These are phyloP conservation scores for Timandra comae DNA, from an alignment of 2,888 invertebrate species.

Conservation along the genomic window DNA sequence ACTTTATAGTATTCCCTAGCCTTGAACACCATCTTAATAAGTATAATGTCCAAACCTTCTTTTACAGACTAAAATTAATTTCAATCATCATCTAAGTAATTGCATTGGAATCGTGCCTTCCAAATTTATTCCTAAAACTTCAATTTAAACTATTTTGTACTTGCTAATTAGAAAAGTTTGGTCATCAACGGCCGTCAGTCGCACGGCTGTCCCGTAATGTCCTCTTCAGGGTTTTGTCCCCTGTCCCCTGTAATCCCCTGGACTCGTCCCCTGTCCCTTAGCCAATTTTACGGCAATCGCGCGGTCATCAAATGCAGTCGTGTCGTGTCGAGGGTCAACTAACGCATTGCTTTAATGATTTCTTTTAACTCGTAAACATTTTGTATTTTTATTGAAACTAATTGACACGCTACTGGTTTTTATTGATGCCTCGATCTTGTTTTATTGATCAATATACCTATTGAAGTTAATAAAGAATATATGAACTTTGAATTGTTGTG, in stretches of 20 bases:
- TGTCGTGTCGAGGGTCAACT: slow-evolving; percentile 21
- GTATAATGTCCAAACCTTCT: too few species aligned
- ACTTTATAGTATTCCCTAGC: too few species aligned
- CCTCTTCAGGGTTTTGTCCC: slow-evolving; percentile 7
- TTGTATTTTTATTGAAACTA: slow-evolving; percentile 3
- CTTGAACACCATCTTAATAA: too few species aligned
- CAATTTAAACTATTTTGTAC: not conserved
- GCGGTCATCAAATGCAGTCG: slow-evolving; percentile 55
- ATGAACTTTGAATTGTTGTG: too few species aligned
- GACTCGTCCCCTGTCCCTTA: slow-evolving; percentile 16
- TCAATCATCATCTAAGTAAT: too few species aligned
- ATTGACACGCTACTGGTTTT: slow-evolving; percentile 5
- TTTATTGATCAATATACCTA: too few species aligned
- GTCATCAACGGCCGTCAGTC: slow-evolving; percentile 38
- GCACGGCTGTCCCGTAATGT: slow-evolving; percentile 26
- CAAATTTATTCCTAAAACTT: too few species aligned
- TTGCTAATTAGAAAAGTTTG: slow-evolving; percentile 33
- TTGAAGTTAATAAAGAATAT: too few species aligned
- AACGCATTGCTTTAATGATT: slow-evolving; percentile 19
- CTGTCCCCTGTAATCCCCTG: slow-evolving; percentile 4
- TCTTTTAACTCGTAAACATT: slow-evolving; percentile 3
- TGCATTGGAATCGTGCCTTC: too few species aligned
- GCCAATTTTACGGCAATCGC: slow-evolving; percentile 67
- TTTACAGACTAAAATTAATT: too few species aligned
- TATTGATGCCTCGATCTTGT: not conserved